Evolutionary conservation across 2,113 vertebrate genomes (phyloP), one percentile per base, ranked within the genome.

Genomic region (Rhagologus leucostigma): DNA sequence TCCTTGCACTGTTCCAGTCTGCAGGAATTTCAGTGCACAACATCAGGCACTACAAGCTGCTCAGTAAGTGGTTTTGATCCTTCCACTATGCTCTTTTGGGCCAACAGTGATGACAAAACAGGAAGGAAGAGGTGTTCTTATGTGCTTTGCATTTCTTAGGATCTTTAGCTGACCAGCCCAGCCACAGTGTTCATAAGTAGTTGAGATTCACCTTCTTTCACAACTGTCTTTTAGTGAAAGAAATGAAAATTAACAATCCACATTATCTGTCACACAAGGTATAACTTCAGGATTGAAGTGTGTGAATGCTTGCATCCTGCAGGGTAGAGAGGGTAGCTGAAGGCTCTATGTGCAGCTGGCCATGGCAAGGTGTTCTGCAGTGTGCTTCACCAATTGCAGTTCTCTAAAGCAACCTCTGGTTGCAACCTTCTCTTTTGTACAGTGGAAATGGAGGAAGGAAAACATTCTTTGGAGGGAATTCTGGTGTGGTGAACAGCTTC

Each of bases 301-400:
- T 11, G 18, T 35, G 64, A 74, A 12, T 6, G 0, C 13, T 49
- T 7, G 1, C 17, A 62, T 35, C 11, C n/a, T 44, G 46, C 0
- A 1, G n/a, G 27, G 15, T n/a, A 8, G 56, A 46, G 32, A 49
- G 37, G 14, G 9, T 46, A 29, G 18, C 73, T 65, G 77, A 81
- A 60, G 37, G 17, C 3, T 89, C 3, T 9, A 1, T 27, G 22
- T 41, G 7, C 33, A 53, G 15, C 46, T 70, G 92, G 18, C 10
- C 35, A 13, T 5, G n/a, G 41, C 29, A 46, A 39, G 16, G 4
- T 73, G 27, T 68, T 76, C 41, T 57, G 21, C 22, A 49, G 12
- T 6, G 14, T 42, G 20, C 42, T 67, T 70, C 56, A 59, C 18
- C 27, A 22, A 1, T 7, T 71, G 42, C 18, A 46, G 33, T 19